Percentiles rank a stretch among this genome's conserved stretches.
phyloP scores from a whole-genome alignment of 2,797 vertebrate species.

The Crenichthys baileyi region DNA sequence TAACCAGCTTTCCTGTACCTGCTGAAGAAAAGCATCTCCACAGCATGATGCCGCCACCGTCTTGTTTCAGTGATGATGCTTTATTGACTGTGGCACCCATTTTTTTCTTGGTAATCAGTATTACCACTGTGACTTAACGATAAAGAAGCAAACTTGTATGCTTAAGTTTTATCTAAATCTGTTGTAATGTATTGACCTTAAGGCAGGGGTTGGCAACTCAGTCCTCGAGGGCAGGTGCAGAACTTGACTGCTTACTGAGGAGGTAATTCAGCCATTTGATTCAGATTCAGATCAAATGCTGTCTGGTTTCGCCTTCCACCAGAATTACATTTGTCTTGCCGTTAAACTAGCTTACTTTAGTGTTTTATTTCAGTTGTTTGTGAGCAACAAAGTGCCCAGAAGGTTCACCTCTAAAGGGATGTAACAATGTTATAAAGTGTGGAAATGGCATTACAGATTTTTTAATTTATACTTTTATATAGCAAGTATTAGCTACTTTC shows the following conservation, averaged over 20 bases:
- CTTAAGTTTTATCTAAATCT: background rate
- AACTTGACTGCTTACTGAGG: too few species aligned
- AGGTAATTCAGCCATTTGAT: background rate
- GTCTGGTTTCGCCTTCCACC: background rate
- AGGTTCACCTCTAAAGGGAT: too few species aligned
- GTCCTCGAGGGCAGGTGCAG: too few species aligned
- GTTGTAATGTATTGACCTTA: too few species aligned
- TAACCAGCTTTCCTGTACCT: background rate
- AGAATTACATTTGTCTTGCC: background rate
- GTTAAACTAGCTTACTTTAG: too few species aligned
- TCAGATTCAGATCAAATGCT: background rate
- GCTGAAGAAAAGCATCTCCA: background rate
- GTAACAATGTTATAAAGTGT: too few species aligned
- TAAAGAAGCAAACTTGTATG: background rate
- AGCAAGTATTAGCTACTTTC: background rate
- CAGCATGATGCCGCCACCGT: background rate
- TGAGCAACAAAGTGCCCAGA: too few species aligned
- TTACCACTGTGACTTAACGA: background rate
- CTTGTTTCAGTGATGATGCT: background rate
- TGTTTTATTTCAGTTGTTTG: too few species aligned
- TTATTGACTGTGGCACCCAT: background rate
- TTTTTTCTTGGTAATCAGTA: conserved; percentile 4
- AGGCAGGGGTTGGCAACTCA: too few species aligned
- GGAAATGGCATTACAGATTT: too few species aligned
- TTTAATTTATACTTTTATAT: background rate